Evolutionary conservation across 1,140 invertebrate genomes (phyloP), one percentile per base, ranked within the genome.

Genomic region (Euwallacea similis): DNA sequence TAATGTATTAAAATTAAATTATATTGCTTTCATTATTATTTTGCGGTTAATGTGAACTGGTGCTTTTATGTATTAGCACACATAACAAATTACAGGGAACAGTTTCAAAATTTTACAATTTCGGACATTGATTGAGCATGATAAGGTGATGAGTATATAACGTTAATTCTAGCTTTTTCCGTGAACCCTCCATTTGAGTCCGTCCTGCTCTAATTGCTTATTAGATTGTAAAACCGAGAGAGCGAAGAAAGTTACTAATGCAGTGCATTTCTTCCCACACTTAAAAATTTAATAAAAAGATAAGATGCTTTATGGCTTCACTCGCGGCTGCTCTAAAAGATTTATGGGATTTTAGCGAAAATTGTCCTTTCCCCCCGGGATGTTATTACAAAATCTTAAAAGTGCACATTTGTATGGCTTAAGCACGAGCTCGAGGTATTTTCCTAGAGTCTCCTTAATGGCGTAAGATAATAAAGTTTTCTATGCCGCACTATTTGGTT

Each of bases 291-390:
- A 64, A 64, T 64, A 64, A 47, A 64, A 64, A 64, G 61, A 64
- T 64, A 64, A 64, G 61, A 46, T 64, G 61, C 21, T 64, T 64
- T 64, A 46, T 64, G 61, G 44, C 61, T 46, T 64, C 21, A 64
- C 61, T 64, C 50, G 61, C 61, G 43, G 61, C 61, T 64, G 61
- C 43, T 64, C 2, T 64, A 16, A 64, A 64, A 50, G 46, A 64
- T 64, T 64, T 64, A 64, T 64, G 61, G 61, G 61, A 41, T 64
- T 64, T 64, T 64, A 64, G 61, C 61, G 61, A 64, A 64, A 64
- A 64, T 64, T 64, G 61, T 50, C 61, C 61, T 50, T 64, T 64
- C 11, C 61, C 50, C 44, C 21, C 21, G 46, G 61, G 61, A 50
- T 64, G 50, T 64, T 50, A 64, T 64, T 64, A 64, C 50, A 64